Percentiles rank a stretch among this genome's conserved stretches.
Evolutionary conservation across 2,113 vertebrate species (phyloP).

Genomic region (Xyliphius kryptos): DNA sequence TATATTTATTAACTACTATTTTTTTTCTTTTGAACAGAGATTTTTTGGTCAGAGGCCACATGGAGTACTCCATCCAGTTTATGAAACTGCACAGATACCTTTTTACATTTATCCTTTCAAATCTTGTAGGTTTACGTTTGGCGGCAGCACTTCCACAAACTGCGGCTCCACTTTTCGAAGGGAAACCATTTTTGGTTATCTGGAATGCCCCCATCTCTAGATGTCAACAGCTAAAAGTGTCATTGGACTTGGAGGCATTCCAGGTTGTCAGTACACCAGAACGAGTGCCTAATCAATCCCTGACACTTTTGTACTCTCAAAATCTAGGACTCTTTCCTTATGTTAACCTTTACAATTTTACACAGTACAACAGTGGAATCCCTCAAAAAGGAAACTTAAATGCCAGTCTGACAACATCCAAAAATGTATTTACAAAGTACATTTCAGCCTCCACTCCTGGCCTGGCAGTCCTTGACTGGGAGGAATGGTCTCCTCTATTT

Average conservation of each 20-base stretch:
- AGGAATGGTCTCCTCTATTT: conserved; percentile 81
- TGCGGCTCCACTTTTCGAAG: conserved; percentile 57
- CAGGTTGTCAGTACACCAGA: conserved; percentile 65
- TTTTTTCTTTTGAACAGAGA: too few species aligned
- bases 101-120: conserved; percentile 20
- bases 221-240: conserved; percentile 57
- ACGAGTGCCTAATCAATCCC: conserved; percentile 59
- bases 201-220: conserved; percentile 80
- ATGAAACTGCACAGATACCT: too few species aligned
- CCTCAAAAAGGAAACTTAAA: conserved; percentile 67
- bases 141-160: conserved; percentile 44
- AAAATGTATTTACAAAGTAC: conserved; percentile 61
- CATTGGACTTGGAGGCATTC: conserved; percentile 68
- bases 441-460: conserved; percentile 63
- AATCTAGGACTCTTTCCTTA: conserved; percentile 82
- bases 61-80: too few species aligned
- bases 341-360: conserved; percentile 48
- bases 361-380: conserved; percentile 63
- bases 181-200: conserved; percentile 65
- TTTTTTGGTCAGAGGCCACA: too few species aligned
- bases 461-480: conserved; percentile 50
- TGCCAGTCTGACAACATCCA: conserved; percentile 65
- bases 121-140: conserved; percentile 20
- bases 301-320: conserved; percentile 77
- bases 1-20: too few species aligned